phyloP scores from a whole-genome alignment of 2,888 invertebrate genomes.

The Chydorus sphaericus region DNA sequence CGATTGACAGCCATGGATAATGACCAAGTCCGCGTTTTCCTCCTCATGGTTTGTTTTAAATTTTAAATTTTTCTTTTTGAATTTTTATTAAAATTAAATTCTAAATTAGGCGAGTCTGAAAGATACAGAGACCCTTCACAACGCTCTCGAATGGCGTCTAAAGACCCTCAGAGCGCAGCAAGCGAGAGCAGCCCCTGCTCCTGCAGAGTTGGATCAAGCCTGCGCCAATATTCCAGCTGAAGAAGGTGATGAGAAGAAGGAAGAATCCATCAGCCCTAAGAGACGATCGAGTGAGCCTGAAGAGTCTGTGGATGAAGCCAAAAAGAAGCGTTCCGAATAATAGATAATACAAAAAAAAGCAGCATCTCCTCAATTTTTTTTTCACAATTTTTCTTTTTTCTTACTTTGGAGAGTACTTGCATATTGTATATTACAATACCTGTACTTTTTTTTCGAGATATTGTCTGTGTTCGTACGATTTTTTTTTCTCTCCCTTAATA shows the following conservation, averaged over 20 bases:
- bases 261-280: not conserved
- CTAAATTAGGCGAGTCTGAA: constrained; percentile 44
- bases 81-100: not conserved
- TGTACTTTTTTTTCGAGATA: constrained; percentile 3
- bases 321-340: constrained; percentile 6
- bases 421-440: constrained; percentile 6
- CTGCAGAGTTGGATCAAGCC: not conserved
- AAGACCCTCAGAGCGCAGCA: constrained; percentile 25
- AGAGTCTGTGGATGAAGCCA: not conserved
- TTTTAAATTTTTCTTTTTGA: not conserved
- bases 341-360: not conserved
- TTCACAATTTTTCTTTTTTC: not conserved
- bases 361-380: not conserved
- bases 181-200: not conserved
- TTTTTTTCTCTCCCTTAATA: not conserved
- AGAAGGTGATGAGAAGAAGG: not conserved
- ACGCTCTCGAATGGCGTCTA: constrained; percentile 39
- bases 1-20: constrained; percentile 75
- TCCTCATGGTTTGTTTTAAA: constrained; percentile 48
- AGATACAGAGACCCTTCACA: constrained; percentile 49
- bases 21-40: constrained; percentile 70
- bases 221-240: not conserved
- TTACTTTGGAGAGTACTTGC: not conserved
- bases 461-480: not conserved
- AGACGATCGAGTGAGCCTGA: not conserved